Percentiles rank a stretch among this genome's conserved stretches.
phyloP scores from a whole-genome alignment of 2,113 vertebrate species.

The Engraulis encrasicolus region DNA sequence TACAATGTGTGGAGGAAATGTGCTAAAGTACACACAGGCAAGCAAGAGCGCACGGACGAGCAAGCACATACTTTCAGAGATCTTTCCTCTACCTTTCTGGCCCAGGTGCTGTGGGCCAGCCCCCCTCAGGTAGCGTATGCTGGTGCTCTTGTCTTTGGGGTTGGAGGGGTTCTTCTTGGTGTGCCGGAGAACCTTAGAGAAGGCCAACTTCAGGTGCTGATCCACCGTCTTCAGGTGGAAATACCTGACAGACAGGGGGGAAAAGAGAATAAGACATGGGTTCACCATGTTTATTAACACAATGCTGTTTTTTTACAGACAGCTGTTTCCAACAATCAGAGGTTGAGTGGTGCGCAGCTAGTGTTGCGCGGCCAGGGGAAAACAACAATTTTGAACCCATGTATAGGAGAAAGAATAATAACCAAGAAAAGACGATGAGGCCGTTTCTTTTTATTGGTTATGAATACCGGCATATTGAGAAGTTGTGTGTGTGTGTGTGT shows the following conservation, averaged over 20 bases:
- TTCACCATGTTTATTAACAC: no score
- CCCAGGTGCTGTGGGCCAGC: conserved; percentile 87
- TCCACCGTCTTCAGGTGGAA: conserved; percentile 94
- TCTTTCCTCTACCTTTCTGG: conserved; percentile 86
- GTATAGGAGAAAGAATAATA: background rate
- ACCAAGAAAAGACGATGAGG: background rate
- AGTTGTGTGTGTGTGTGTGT: background rate
- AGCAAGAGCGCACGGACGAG: no score
- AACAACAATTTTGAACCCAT: no score
- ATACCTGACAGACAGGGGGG: conserved; percentile 78
- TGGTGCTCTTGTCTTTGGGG: conserved; percentile 97
- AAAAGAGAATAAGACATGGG: no score
- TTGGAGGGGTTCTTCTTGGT: conserved; percentile 98
- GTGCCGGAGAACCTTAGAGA: conserved; percentile 96
- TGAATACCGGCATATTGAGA: background rate
- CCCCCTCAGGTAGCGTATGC: conserved; percentile 95
- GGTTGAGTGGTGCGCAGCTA: no score
- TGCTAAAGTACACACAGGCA: no score
- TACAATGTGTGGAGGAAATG: no score
- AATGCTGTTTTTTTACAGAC: no score
- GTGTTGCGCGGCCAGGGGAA: no score
- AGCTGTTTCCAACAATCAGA: no score
- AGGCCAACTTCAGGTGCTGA: conserved; percentile 97
- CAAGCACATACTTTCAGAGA: background rate
- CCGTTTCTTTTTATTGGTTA: background rate